phyloP scores from a whole-genome alignment of 2,113 vertebrate species.

The Sminthopsis crassicaudata region DNA sequence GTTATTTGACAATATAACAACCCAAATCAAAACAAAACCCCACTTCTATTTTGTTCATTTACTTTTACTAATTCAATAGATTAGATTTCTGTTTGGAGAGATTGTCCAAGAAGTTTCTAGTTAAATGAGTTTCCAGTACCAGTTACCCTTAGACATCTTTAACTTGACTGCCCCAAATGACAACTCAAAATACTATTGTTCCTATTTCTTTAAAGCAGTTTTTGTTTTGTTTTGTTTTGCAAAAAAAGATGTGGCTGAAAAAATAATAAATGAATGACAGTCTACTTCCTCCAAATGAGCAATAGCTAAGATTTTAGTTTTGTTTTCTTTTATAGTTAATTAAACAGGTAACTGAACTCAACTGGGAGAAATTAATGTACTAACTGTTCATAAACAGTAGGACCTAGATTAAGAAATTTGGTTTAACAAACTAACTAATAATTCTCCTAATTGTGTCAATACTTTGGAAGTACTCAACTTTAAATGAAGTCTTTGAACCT shows the following conservation, averaged over 20 bases:
- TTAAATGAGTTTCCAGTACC: not conserved
- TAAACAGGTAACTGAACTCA: conserved; percentile 24
- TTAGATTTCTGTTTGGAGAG: not conserved
- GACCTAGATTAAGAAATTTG: not conserved
- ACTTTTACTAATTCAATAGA: not conserved
- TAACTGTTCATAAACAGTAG: conserved; percentile 16
- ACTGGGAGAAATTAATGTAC: not conserved
- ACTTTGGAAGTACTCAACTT: not conserved
- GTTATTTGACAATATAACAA: not conserved
- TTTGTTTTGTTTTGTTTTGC: not conserved
- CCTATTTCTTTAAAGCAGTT: not conserved
- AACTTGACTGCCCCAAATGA: not conserved
- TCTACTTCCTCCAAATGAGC: not conserved
- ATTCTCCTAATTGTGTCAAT: not conserved
- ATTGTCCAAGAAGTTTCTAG: not conserved
- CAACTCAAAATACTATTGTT: not conserved
- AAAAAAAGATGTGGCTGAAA: conserved; percentile 1
- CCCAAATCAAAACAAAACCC: not conserved
- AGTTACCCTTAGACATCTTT: conserved; percentile 12
- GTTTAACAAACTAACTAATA: not conserved
- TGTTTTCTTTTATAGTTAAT: conserved; percentile 16
- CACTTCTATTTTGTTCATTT: not conserved
- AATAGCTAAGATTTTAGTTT: conserved; percentile 20
- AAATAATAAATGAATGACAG: not conserved
- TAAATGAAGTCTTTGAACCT: not conserved